Evolutionary conservation across 2,113 vertebrate species (phyloP).

Genomic region (Nothoprocta perdicaria): DNA sequence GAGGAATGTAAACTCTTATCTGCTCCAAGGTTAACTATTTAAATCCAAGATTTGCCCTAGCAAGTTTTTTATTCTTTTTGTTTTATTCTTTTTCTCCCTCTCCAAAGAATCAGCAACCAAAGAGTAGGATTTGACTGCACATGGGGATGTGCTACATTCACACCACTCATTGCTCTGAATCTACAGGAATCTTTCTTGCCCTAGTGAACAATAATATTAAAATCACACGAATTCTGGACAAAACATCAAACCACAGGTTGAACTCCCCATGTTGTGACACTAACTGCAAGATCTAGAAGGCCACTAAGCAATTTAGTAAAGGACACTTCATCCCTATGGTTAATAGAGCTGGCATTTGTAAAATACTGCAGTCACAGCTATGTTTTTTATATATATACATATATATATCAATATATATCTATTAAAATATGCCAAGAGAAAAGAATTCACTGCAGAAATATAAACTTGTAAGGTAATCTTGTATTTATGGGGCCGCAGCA

Average conservation of each 20-base stretch:
- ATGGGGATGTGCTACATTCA: accelerated
- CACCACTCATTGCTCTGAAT: not conserved
- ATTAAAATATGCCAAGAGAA: slow-evolving; percentile 44
- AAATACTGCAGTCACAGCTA: not conserved
- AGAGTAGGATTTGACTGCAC: not conserved
- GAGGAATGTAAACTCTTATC: not conserved
- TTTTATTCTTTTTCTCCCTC: not conserved
- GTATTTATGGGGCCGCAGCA: slow-evolving; percentile 66
- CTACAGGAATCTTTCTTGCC: not conserved
- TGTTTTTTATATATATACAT: not conserved
- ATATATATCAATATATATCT: too few relatives aligned
- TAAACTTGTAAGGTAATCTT: slow-evolving; percentile 71
- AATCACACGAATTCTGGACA: not conserved
- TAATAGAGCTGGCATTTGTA: not conserved
- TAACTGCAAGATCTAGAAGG: not conserved
- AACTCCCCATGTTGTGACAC: not conserved
- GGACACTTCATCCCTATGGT: not conserved
- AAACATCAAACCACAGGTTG: not conserved
- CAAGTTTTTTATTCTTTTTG: not conserved
- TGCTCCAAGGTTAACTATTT: not conserved
- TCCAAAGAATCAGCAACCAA: not conserved
- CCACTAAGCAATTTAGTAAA: not conserved
- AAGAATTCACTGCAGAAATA: slow-evolving; percentile 46
- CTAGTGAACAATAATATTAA: not conserved
- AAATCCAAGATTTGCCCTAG: not conserved